Percentiles rank a stretch among this genome's conserved stretches.
phyloP scores from a whole-genome alignment of 2,888 invertebrate genomes.

The Epiblema foenella region DNA sequence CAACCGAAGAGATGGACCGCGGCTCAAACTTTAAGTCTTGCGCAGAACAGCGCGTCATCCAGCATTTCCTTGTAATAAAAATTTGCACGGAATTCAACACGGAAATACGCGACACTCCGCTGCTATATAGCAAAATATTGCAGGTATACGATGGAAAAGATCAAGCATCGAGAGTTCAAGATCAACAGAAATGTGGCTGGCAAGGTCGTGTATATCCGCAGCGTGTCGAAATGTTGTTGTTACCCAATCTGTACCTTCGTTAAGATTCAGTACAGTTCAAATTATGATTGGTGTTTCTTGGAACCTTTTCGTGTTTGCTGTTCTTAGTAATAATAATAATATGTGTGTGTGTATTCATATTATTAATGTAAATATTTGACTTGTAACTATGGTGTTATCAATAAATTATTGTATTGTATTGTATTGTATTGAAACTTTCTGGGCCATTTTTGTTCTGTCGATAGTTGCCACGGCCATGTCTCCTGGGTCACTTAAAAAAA shows the following conservation, averaged over 20 bases:
- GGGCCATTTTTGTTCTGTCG: too few relatives aligned
- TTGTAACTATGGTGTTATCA: too few relatives aligned
- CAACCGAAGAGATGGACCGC: too few relatives aligned
- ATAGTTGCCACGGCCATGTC: too few relatives aligned
- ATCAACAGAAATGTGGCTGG: slow-evolving; percentile 17
- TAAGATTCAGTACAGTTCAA: neutral
- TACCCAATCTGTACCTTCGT: slow-evolving; percentile 1
- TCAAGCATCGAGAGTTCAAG: slow-evolving; percentile 23
- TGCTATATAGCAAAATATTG: slow-evolving; percentile 4
- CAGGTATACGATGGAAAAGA: slow-evolving; percentile 2
- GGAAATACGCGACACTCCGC: neutral
- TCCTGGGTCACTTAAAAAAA: too few relatives aligned
- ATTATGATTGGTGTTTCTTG: neutral
- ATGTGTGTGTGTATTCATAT: too few relatives aligned
- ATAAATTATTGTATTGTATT: too few relatives aligned
- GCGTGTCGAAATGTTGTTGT: slow-evolving; percentile 21
- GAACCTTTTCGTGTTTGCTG: neutral
- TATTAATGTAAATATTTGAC: too few relatives aligned
- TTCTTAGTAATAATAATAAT: too few relatives aligned
- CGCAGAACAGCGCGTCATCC: too few relatives aligned
- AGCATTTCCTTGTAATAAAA: neutral
- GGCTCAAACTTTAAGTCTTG: too few relatives aligned
- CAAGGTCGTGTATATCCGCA: slow-evolving; percentile 19
- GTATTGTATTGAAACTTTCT: too few relatives aligned
- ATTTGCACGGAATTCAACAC: neutral